Conservation (phyloP, 2,797 vertebrate species). For the Sebastes ruberrimus region DNA sequence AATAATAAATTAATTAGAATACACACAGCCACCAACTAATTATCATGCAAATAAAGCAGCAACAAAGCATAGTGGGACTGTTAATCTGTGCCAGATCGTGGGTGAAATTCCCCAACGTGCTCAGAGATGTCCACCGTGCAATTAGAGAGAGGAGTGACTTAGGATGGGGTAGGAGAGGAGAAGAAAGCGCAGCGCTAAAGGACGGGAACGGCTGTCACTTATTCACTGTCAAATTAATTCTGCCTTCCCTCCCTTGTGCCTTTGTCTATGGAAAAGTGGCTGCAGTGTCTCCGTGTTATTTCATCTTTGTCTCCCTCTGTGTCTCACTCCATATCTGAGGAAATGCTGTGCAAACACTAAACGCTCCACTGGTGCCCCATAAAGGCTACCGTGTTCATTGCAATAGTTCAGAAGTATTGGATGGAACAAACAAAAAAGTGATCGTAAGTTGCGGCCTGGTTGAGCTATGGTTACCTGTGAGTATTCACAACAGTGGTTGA, state of each 20-base stretch:
- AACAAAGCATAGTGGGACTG: slow-evolving; percentile 78
- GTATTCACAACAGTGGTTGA: neutral
- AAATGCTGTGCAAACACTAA: slow-evolving; percentile 72
- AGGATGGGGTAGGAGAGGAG: slow-evolving; percentile 57
- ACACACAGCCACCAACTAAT: slow-evolving; percentile 84
- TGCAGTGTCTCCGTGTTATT: slow-evolving; percentile 15
- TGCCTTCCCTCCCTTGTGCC: slow-evolving; percentile 60
- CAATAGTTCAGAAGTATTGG: neutral
- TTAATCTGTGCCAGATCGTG: slow-evolving; percentile 82
- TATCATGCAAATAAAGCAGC: slow-evolving; percentile 87
- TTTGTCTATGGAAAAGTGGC: slow-evolving; percentile 46
- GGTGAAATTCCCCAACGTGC: slow-evolving; percentile 86
- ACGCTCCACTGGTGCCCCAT: neutral
- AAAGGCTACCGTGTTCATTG: neutral
- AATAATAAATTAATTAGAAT: slow-evolving; percentile 84
- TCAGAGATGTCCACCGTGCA: slow-evolving; percentile 82
- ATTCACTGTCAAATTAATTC: slow-evolving; percentile 94
- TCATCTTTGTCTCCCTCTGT: slow-evolving; percentile 36
- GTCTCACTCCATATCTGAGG: slow-evolving; percentile 61
- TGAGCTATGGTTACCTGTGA: neutral
- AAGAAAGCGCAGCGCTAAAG: slow-evolving; percentile 62
- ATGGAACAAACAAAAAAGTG: neutral
- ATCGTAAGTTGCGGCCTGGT: neutral
- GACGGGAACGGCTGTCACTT: slow-evolving; percentile 83
- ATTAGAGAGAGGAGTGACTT: slow-evolving; percentile 77